A percentile compares a stretch with the other conserved stretches of the same genome.
These are phyloP conservation scores for Rallus limicola DNA, from an alignment of 2,113 vertebrate species.

Conservation along the genomic window DNA sequence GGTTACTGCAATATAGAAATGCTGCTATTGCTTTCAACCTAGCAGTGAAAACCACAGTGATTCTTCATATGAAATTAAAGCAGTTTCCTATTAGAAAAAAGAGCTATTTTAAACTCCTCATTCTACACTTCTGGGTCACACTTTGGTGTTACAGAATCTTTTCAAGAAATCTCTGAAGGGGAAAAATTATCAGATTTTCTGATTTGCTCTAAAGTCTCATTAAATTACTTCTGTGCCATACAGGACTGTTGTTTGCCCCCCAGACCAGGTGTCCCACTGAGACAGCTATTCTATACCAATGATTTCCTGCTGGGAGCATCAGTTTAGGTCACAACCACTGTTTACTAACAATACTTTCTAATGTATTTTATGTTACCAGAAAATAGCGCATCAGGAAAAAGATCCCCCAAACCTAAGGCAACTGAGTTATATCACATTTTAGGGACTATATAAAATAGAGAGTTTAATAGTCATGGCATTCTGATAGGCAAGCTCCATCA, in stretches of 20 bases:
- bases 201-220: background rate
- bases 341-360: background rate
- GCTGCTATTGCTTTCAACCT: background rate
- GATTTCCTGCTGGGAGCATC: background rate
- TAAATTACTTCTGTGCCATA: background rate
- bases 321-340: background rate
- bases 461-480: background rate
- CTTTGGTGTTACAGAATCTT: background rate
- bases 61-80: slow-evolving; percentile 40
- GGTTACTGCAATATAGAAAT: background rate
- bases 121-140: background rate
- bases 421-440: background rate
- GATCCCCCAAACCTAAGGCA: background rate
- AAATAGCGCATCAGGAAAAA: background rate
- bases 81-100: background rate
- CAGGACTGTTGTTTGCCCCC: background rate
- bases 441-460: background rate
- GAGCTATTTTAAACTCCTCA: background rate
- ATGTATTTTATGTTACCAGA: background rate
- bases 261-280: background rate
- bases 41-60: background rate
- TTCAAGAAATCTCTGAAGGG: background rate
- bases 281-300: background rate
- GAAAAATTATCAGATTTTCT: background rate
- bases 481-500: background rate